These are phyloP conservation scores for Chelonus insularis DNA, from an alignment of 1,140 invertebrate species.

Conservation along the genomic window DNA sequence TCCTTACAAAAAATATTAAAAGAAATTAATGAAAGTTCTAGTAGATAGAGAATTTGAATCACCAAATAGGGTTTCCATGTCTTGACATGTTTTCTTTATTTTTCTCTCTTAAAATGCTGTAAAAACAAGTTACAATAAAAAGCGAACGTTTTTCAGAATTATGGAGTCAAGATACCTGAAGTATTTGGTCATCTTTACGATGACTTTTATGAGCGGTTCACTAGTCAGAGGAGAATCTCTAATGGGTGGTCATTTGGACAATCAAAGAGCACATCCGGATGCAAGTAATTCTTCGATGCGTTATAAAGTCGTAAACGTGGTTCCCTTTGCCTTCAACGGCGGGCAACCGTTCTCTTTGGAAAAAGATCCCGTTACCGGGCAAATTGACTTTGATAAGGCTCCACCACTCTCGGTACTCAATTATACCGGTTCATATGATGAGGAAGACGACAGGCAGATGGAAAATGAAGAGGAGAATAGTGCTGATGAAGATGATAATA, in stretches of 20 bases:
- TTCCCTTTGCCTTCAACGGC: conserved; percentile 64
- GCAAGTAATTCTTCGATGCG: not conserved
- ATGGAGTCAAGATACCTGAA: not conserved
- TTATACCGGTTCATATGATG: conserved; percentile 57
- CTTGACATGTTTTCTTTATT: not conserved
- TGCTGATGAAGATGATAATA: conserved; percentile 22
- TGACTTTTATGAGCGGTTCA: not conserved
- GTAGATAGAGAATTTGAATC: not conserved
- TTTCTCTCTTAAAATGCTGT: not conserved
- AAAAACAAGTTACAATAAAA: not conserved
- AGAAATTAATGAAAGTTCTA: not conserved
- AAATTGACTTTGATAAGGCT: conserved; percentile 64
- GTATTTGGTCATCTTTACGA: not conserved
- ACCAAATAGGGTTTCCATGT: not conserved
- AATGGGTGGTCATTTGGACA: conserved; percentile 47
- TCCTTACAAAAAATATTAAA: too few relatives aligned
- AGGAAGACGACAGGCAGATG: not conserved
- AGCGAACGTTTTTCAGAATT: not conserved
- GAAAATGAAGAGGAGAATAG: not conserved
- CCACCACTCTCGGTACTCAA: conserved; percentile 54
- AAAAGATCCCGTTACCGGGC: conserved; percentile 69
- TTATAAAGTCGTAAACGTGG: conserved; percentile 29
- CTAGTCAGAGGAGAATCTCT: conserved; percentile 29
- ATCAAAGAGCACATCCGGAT: conserved; percentile 28
- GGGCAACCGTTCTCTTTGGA: conserved; percentile 72